Conservation (phyloP, 2,888 invertebrate species). For the Crossocerus cetratus region DNA sequence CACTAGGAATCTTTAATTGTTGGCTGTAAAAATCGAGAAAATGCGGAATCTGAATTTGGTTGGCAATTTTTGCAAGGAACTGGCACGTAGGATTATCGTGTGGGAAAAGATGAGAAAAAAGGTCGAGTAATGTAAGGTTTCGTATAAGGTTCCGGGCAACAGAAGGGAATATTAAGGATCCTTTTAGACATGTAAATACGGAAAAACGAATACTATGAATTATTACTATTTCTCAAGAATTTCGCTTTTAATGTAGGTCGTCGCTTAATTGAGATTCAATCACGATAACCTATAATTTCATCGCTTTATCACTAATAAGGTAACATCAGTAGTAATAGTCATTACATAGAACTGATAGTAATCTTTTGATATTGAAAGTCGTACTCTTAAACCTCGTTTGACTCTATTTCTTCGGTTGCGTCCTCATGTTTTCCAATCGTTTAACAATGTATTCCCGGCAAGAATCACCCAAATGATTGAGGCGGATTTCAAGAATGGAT, state of each 20-base stretch:
- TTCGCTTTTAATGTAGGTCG: not conserved
- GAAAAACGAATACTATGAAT: not conserved
- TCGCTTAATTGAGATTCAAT: not conserved
- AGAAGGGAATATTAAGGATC: not conserved
- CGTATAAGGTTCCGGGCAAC: not conserved
- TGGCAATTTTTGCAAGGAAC: not conserved
- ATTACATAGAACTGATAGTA: not conserved
- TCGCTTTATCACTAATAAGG: not conserved
- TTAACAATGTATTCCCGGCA: no score
- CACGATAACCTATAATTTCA: not conserved
- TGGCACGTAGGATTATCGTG: not conserved
- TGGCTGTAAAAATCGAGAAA: no score
- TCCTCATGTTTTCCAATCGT: no score
- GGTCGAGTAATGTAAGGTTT: not conserved
- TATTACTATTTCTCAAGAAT: not conserved
- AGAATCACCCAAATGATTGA: no score
- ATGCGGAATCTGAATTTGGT: no score
- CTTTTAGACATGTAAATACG: constrained; percentile 2
- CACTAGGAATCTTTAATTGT: no score
- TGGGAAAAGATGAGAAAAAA: not conserved
- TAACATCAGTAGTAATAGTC: not conserved
- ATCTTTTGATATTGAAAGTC: not conserved
- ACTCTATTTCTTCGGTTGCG: no score
- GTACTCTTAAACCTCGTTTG: no score
- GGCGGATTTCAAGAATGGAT: no score